These are phyloP conservation scores for Malacoraja senta DNA, from an alignment of 2,797 vertebrate genomes.

Conservation along the genomic window DNA sequence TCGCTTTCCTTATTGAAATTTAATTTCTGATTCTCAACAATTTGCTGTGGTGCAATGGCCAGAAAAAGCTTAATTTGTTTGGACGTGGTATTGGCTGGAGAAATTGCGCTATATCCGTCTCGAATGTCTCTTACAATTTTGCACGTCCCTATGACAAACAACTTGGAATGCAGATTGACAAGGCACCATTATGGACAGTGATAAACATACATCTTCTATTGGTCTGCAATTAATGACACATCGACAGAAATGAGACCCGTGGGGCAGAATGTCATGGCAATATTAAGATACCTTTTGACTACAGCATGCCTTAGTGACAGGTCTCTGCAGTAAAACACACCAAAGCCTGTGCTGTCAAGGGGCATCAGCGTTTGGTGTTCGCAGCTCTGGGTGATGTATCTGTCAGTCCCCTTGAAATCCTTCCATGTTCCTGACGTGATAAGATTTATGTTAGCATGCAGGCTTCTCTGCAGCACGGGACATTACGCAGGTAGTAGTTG, in stretches of 20 bases:
- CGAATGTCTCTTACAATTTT: not conserved
- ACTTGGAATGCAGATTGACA: conserved; percentile 33
- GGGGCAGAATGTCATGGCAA: conserved; percentile 16
- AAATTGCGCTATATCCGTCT: not conserved
- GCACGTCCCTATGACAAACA: not conserved
- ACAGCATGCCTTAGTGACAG: conserved; percentile 40
- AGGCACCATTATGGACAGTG: not conserved
- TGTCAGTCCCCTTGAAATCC: conserved; percentile 28
- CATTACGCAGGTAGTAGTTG: not conserved
- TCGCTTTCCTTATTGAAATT: not conserved
- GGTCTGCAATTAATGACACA: not conserved
- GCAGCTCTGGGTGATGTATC: conserved; percentile 30
- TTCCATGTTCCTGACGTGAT: conserved; percentile 13
- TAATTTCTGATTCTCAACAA: not conserved
- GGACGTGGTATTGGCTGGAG: not conserved
- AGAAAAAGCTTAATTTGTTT: not conserved
- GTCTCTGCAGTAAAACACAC: conserved; percentile 43
- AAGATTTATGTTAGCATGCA: conserved; percentile 34
- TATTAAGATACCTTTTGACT: conserved; percentile 35
- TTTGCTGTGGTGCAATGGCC: not conserved
- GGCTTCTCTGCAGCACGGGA: conserved; percentile 17
- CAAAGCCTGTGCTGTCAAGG: conserved; percentile 46
- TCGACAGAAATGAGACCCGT: conserved; percentile 3
- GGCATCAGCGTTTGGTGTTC: conserved; percentile 46
- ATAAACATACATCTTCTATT: conserved; percentile 14